These are phyloP conservation scores for Beris morrisii DNA, from an alignment of 2,888 invertebrate genomes.

Conservation along the genomic window DNA sequence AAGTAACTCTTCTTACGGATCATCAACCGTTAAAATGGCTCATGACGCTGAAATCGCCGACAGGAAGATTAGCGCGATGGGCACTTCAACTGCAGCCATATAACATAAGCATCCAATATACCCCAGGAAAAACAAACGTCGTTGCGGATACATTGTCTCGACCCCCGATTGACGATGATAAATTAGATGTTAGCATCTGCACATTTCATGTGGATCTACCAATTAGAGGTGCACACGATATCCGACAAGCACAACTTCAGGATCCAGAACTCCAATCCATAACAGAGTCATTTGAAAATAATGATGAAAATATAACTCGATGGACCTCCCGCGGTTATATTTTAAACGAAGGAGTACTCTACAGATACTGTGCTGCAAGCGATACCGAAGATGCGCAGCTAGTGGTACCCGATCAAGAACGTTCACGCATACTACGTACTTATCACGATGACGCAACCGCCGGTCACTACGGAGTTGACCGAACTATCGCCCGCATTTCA, in stretches of 20 bases:
- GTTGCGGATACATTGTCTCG: not conserved
- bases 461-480: too few relatives aligned
- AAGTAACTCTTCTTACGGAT: not conserved
- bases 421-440: not conserved
- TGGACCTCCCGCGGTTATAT: not conserved
- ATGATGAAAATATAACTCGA: not conserved
- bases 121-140: not conserved
- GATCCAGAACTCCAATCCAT: not conserved
- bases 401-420: not conserved
- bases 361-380: not conserved
- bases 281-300: not conserved
- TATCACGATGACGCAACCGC: not conserved
- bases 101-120: conserved; percentile 49
- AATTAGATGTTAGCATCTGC: not conserved
- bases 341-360: not conserved
- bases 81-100: conserved; percentile 51
- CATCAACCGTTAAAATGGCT: conserved; percentile 56
- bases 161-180: not conserved
- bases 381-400: not conserved
- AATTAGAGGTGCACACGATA: not conserved
- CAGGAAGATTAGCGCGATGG: conserved; percentile 56
- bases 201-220: not conserved
- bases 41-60: conserved; percentile 49
- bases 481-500: too few relatives aligned
- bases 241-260: not conserved